Evolutionary conservation across 2,797 vertebrate species (phyloP).

Genomic region (Prunella strophiata): DNA sequence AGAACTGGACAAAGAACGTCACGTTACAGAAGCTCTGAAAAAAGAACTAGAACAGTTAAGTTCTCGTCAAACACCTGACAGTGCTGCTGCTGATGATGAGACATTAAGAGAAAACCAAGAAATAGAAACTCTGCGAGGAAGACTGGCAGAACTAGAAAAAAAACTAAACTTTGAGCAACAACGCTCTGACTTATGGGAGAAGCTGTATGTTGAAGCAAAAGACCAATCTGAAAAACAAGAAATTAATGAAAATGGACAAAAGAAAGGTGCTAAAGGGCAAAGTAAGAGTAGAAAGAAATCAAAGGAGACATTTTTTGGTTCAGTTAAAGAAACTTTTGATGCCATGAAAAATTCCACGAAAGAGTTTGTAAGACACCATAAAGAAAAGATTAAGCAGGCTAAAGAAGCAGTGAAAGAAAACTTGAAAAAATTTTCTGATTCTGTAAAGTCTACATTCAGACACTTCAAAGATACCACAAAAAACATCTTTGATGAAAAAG

Average conservation of each 20-base stretch:
- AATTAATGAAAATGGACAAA: constrained; percentile 50
- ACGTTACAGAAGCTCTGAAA: constrained; percentile 79
- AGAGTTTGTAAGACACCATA: constrained; percentile 96
- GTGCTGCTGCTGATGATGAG: neutral
- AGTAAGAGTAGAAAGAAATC: constrained; percentile 79
- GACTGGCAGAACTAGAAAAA: constrained; percentile 87
- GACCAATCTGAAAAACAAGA: constrained; percentile 85
- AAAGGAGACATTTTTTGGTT: constrained; percentile 86
- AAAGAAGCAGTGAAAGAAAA: constrained; percentile 97
- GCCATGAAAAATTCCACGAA: constrained; percentile 98
- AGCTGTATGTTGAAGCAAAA: constrained; percentile 93
- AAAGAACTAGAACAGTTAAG: constrained; percentile 81
- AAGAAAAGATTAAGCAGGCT: constrained; percentile 97
- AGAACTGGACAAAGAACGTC: constrained; percentile 85
- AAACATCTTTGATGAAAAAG: constrained; percentile 86
- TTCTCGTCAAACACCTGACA: constrained; percentile 28
- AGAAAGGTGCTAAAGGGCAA: constrained; percentile 63
- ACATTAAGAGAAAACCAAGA: constrained; percentile 69
- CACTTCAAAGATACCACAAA: constrained; percentile 93
- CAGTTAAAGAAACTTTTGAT: constrained; percentile 93
- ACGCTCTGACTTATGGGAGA: constrained; percentile 95
- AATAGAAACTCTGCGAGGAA: constrained; percentile 78
- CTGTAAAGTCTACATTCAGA: constrained; percentile 93
- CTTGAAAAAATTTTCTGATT: constrained; percentile 94
- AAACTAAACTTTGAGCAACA: constrained; percentile 93